phyloP scores from a whole-genome alignment of 1,140 invertebrate species.

The Magallana ariakensis region DNA sequence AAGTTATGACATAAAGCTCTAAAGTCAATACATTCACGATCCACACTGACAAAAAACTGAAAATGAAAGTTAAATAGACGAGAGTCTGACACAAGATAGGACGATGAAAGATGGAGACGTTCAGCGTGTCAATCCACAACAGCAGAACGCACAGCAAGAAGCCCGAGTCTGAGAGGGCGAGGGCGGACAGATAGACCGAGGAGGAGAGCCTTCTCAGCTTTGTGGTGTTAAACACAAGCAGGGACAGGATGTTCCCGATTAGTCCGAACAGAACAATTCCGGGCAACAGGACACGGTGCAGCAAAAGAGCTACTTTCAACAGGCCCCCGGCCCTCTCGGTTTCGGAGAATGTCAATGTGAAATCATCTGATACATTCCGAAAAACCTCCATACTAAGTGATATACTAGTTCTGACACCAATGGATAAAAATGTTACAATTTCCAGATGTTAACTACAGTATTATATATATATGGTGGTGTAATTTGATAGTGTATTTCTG shows the following conservation, averaged over 20 bases:
- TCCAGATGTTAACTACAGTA: too few species aligned
- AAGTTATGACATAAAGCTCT: slow-evolving; percentile 77
- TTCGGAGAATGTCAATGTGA: too few species aligned
- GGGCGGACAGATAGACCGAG: slow-evolving; percentile 83
- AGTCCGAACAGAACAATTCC: slow-evolving; percentile 81
- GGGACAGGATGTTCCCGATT: slow-evolving; percentile 82
- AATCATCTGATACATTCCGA: too few species aligned
- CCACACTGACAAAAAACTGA: slow-evolving; percentile 78
- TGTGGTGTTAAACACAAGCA: slow-evolving; percentile 82
- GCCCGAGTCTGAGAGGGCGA: slow-evolving; percentile 82
- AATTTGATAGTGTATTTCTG: too few species aligned
- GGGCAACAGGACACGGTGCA: slow-evolving; percentile 78
- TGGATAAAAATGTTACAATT: too few species aligned
- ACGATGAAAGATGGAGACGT: slow-evolving; percentile 75
- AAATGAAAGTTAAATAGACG: slow-evolving; percentile 74
- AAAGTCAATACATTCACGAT: slow-evolving; percentile 77
- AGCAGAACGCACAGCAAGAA: slow-evolving; percentile 81
- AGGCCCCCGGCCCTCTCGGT: too few species aligned
- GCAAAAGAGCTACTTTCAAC: neutral
- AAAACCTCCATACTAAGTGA: too few species aligned
- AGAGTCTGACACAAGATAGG: slow-evolving; percentile 73
- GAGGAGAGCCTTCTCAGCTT: slow-evolving; percentile 82
- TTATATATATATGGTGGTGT: too few species aligned
- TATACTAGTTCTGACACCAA: too few species aligned
- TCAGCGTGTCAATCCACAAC: slow-evolving; percentile 82